Base-by-base conservation (phyloP, 35 echinoderm and acorn worm genomes). In the Stichopus chloronotus region DNA sequence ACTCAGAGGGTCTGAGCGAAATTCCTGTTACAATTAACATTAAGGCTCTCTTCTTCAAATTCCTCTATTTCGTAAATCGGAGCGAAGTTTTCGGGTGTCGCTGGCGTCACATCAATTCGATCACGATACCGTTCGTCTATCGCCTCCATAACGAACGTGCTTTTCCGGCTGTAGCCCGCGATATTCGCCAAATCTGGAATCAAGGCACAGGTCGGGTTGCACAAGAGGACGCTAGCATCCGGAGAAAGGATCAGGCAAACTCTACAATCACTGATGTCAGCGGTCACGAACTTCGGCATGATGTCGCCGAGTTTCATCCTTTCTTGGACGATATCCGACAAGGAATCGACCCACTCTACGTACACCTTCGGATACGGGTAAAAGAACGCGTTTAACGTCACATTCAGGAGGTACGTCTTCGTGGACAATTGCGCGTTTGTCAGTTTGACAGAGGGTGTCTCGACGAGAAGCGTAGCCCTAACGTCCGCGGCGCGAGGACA, bases 291-390 rank as follows among this genome's bases (percentile, higher is more conserved):
- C 87, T 89, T 89, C 43, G 87, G 87, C 25, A 54, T 17, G 61
- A 89, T 89, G 65, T 89, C 87, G 17, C 87, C 87, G 4, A 22
- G 5, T n/a, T 89, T 61, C 23, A 71, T 23, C 65, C 87, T 69
- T 19, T 60, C 57, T 61, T 54, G 16, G 16, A 89, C 71, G 30
- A 89, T 69, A 16, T 89, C 87, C 21, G 87, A 65, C 7, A 89
- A 19, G 55, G 87, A 89, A 17, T 89, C 87, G 8, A 89, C 61
- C 87, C 87, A 89, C 61, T 89, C 87, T 19, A 89, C 87, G 20
- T 89, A 71, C 25, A 61, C 52, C 9, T 52, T 23, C 14, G 87
- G 87, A 72, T 89, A 89, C 8, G 87, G 87, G 17, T 89, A 72
- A 89, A 89, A 89, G 87, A 89, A 89, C 2, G 87, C 87, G 60